A percentile compares a stretch with the other conserved stretches of the same genome.
Evolutionary conservation across 2,113 vertebrate species (phyloP).

Genomic region (Phalacrocorax aristotelis): DNA sequence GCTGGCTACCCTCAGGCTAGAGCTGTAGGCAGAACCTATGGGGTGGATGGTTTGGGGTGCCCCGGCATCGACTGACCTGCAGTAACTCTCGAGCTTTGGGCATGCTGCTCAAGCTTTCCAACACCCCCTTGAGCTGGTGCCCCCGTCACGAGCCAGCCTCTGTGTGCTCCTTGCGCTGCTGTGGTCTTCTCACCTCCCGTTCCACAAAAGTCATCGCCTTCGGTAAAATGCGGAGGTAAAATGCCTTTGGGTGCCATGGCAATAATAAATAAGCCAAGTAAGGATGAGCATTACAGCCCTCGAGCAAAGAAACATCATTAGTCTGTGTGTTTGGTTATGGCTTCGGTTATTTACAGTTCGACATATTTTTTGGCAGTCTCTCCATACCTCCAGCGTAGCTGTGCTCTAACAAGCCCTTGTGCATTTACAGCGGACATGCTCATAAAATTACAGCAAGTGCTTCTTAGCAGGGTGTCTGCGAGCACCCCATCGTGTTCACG

Average conservation of each 20-base stretch:
- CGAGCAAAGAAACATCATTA: background rate
- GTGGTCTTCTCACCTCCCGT: background rate
- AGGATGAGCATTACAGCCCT: background rate
- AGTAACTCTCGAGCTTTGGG: no score
- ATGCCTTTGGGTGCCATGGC: background rate
- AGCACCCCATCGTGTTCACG: fast-evolving
- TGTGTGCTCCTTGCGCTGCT: fast-evolving
- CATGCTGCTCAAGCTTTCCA: background rate
- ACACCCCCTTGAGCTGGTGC: fast-evolving
- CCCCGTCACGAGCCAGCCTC: fast-evolving
- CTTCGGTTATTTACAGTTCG: background rate
- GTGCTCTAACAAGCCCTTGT: fast-evolving
- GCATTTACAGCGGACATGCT: fast-evolving
- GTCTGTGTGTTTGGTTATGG: background rate
- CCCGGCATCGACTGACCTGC: fast-evolving
- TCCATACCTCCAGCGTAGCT: fast-evolving
- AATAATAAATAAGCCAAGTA: fast-evolving
- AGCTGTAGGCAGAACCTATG: background rate
- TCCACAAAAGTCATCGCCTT: fast-evolving
- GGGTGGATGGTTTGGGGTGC: no score
- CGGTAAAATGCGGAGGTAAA: background rate
- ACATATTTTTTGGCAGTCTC: background rate
- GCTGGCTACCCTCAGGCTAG: background rate
- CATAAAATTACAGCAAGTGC: background rate
- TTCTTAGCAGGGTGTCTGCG: background rate